Conservation (phyloP, 2,888 invertebrate genomes). For the Iselma pallidipennis region DNA sequence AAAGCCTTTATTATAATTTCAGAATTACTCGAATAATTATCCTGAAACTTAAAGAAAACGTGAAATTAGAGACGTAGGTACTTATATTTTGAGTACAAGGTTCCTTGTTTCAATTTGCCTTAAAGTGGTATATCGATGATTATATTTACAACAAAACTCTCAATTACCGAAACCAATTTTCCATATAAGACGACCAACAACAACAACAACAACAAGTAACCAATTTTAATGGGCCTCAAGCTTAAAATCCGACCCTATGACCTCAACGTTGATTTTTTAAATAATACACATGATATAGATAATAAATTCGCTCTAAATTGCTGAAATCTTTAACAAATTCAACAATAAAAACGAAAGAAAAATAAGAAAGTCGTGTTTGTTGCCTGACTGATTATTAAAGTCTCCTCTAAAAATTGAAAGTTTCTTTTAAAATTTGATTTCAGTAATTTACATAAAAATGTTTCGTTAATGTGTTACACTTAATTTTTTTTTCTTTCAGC, state of each 20-base stretch:
- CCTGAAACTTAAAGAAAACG: constrained; percentile 25
- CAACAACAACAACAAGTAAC: too few species aligned
- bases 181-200: neutral
- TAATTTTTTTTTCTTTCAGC: too few species aligned
- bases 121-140: constrained; percentile 24
- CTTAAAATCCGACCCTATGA: neutral
- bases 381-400: neutral
- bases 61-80: constrained; percentile 31
- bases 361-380: neutral
- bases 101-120: constrained; percentile 32
- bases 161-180: constrained; percentile 12
- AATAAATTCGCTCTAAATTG: too few species aligned
- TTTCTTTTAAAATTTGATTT: too few species aligned
- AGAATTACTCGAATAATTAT: constrained; percentile 21
- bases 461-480: too few species aligned
- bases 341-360: too few species aligned
- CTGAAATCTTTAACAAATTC: too few species aligned
- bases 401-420: neutral
- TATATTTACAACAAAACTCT: constrained; percentile 2
- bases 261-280: neutral
- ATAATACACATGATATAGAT: neutral
- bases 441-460: too few species aligned
- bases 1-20: constrained; percentile 8
- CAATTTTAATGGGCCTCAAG: neutral
- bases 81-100: constrained; percentile 33